Evolutionary conservation across 1,140 invertebrate genomes (phyloP).

Genomic region (Papilio machaon): DNA sequence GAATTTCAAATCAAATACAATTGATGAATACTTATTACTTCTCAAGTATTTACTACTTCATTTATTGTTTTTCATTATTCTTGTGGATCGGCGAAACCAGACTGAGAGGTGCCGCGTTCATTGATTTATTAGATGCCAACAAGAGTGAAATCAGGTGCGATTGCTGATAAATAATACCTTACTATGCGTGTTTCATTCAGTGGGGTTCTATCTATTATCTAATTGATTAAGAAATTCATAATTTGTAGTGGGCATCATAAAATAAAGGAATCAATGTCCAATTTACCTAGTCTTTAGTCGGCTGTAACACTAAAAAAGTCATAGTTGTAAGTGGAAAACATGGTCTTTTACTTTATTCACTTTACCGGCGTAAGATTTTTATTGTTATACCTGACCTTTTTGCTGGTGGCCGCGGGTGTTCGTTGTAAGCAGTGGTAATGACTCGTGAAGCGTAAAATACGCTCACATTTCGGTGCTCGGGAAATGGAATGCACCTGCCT

Average conservation of each 20-base stretch:
- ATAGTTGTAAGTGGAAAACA: conserved; percentile 48
- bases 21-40: neutral
- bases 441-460: conserved; percentile 77
- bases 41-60: too few relatives aligned
- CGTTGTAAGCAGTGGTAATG: conserved; percentile 70
- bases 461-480: conserved; percentile 71
- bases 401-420: conserved; percentile 58
- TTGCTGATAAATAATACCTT: neutral
- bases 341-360: conserved; percentile 57
- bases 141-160: neutral
- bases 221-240: too few relatives aligned
- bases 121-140: neutral
- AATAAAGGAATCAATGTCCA: conserved; percentile 25
- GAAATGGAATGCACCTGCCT: conserved; percentile 80
- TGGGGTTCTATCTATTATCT: too few relatives aligned
- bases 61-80: neutral
- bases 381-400: conserved; percentile 73
- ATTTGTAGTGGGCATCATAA: neutral
- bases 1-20: neutral
- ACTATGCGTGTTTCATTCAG: neutral
- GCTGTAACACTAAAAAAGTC: conserved; percentile 44
- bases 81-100: neutral
- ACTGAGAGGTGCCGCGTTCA: neutral
- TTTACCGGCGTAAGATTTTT: conserved; percentile 69
- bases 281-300: conserved; percentile 4